A percentile compares a stretch with the other conserved stretches of the same genome.
These are phyloP conservation scores for Dascillus cervinus DNA, from an alignment of 2,888 invertebrate genomes.

Conservation along the genomic window DNA sequence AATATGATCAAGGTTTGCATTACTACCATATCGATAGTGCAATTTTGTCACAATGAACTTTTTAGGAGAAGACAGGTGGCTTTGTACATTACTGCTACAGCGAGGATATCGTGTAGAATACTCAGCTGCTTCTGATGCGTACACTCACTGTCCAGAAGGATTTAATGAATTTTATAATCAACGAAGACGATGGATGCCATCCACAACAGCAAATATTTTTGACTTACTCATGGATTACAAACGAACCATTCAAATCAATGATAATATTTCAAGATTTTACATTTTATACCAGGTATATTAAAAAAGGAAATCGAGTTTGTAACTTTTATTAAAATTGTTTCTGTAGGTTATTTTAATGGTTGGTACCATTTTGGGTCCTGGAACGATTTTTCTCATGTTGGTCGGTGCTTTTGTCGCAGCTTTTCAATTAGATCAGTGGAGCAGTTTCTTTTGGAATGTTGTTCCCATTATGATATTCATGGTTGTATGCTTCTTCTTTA, in stretches of 20 bases:
- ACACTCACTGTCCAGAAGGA: slow-evolving; percentile 88
- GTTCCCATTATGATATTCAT: slow-evolving; percentile 61
- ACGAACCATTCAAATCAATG: slow-evolving; percentile 73
- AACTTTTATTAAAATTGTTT: slow-evolving; percentile 25
- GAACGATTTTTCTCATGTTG: slow-evolving; percentile 76
- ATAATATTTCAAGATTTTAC: slow-evolving; percentile 79
- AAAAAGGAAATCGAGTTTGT: slow-evolving; percentile 1
- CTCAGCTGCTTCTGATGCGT: slow-evolving; percentile 90
- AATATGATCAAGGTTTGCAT: slow-evolving; percentile 82
- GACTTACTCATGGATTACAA: slow-evolving; percentile 76
- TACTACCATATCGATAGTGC: no score
- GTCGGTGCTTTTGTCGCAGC: slow-evolving; percentile 75
- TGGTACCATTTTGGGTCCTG: slow-evolving; percentile 74
- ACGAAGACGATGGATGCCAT: slow-evolving; percentile 91
- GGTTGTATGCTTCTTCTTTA: slow-evolving; percentile 59
- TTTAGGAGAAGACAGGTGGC: slow-evolving; percentile 89
- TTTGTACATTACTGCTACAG: slow-evolving; percentile 86
- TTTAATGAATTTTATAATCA: slow-evolving; percentile 94
- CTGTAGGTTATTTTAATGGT: slow-evolving; percentile 64
- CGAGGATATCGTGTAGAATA: slow-evolving; percentile 89
- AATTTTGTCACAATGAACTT: background rate
- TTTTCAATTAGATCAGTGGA: slow-evolving; percentile 62
- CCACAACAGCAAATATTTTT: slow-evolving; percentile 90
- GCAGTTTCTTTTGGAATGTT: slow-evolving; percentile 58
- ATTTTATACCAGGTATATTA: slow-evolving; percentile 58